A percentile compares a stretch with the other conserved stretches of the same genome.
phyloP scores from a whole-genome alignment of 2,888 invertebrate species.

The Lithophane ornitopus region DNA sequence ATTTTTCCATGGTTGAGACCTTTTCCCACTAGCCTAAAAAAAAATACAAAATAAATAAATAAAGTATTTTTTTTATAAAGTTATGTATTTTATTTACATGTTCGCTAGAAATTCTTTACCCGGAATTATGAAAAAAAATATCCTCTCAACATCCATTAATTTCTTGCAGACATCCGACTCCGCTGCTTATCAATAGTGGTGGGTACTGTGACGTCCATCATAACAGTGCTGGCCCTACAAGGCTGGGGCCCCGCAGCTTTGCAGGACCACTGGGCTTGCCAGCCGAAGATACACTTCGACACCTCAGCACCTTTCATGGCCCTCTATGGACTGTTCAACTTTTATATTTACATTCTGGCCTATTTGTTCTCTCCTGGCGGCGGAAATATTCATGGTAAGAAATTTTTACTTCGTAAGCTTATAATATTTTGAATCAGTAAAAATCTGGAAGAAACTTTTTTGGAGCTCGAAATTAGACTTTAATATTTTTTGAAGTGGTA shows the following conservation, averaged over 20 bases:
- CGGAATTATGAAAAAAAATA: neutral
- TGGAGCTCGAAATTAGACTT: no score
- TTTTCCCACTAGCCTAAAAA: no score
- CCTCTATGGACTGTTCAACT: conserved; percentile 97
- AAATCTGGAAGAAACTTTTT: no score
- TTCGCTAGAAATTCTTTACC: no score
- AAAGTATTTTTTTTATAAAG: no score
- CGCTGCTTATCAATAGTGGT: conserved; percentile 97
- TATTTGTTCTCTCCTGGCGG: conserved; percentile 97
- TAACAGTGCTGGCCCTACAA: conserved; percentile 93
- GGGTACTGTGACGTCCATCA: conserved; percentile 94
- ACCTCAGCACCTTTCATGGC: conserved; percentile 99
- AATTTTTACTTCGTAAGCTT: neutral
- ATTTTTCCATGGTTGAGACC: no score
- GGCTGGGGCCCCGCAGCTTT: conserved; percentile 97
- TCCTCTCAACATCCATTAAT: neutral
- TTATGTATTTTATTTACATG: no score
- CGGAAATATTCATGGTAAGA: conserved; percentile 95
- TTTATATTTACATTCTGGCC: conserved; percentile 98
- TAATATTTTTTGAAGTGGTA: neutral
- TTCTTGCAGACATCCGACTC: conserved; percentile 95
- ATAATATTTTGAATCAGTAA: neutral
- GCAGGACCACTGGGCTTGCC: conserved; percentile 98
- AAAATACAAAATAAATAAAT: no score
- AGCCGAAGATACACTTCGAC: conserved; percentile 96